These are phyloP conservation scores for Holcopasites calliopsidis DNA, from an alignment of 1,140 invertebrate species.

Conservation along the genomic window DNA sequence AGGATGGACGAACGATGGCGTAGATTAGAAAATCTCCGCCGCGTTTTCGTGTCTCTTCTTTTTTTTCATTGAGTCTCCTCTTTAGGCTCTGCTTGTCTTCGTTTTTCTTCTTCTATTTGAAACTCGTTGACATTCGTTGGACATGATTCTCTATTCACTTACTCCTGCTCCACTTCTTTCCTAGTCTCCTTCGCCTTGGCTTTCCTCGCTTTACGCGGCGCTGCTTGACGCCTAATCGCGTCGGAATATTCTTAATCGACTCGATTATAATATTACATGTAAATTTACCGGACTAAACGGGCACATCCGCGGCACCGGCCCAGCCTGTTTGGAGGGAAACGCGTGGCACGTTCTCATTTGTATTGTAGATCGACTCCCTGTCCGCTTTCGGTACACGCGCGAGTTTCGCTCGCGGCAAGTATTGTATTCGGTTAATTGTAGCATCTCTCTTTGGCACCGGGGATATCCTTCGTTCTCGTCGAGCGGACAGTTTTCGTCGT, in stretches of 20 bases:
- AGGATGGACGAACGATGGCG: conserved; percentile 6
- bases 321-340: conserved; percentile 57
- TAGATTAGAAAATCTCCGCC: conserved; percentile 6
- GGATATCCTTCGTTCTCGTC: background rate
- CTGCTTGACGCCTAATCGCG: background rate
- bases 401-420: background rate
- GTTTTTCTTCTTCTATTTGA: conserved; percentile 18
- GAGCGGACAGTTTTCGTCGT: background rate
- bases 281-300: conserved; percentile 58
- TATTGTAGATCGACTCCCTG: background rate
- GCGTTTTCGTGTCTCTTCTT: background rate
- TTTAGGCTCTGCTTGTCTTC: background rate
- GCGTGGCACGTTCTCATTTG: conserved; percentile 1
- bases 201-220: background rate
- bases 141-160: conserved; percentile 48
- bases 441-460: conserved; percentile 29
- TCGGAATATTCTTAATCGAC: conserved; percentile 52
- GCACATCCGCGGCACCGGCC: conserved; percentile 53
- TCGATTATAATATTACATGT: conserved; percentile 26
- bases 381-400: background rate
- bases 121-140: conserved; percentile 67
- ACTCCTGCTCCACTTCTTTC: background rate
- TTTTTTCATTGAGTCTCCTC: background rate
- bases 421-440: background rate
- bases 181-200: background rate